Evolutionary conservation across 2,888 invertebrate species (phyloP), one percentile per base, ranked within the genome.

Genomic region (Cantharis nigra): DNA sequence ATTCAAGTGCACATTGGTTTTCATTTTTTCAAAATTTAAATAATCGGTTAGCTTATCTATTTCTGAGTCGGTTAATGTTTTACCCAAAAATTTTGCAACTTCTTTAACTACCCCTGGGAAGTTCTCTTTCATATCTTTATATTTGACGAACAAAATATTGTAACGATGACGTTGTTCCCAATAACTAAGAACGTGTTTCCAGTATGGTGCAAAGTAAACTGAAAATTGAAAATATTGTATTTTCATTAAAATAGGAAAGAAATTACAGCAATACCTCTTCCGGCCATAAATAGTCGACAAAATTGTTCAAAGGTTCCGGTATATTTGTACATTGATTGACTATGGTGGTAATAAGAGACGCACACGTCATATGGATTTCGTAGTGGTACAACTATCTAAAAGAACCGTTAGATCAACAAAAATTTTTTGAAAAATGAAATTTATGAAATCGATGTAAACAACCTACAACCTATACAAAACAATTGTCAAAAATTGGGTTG

Each of bases 361-460:
- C 94, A 94, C 84, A 95, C 93, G 86, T 98, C 98, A 87, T 97
- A 97, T 0, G 97, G 96, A 89, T 98, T 96, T 71, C 98, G 92
- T 0, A 95, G 92, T 0, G 96, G 93, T 87, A 97, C 97, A 78
- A 97, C 93, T 14, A 97, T 93, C 95, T 96, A 86, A 64, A 83
- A 84, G 16, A 63, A 13, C 0, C 3, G n/a, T 20, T 20, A 20
- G 20, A 16, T 16, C 0, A 16, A 16, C 16, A 16, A 16, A 16
- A 16, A 16, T 16, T 1, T 0, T 16, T 0, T 1, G 1, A 16
- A 16, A 16, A 16, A 16, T 16, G 16, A 16, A 16, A 1, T 16
- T 16, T 16, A 16, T 16, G 16, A 16, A 16, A 16, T 16, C 16
- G 16, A 16, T 16, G 1, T 20, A 20, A 20, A 3, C 20, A 20